Conservation (phyloP, 2,113 vertebrate species). For the Menura novaehollandiae region DNA sequence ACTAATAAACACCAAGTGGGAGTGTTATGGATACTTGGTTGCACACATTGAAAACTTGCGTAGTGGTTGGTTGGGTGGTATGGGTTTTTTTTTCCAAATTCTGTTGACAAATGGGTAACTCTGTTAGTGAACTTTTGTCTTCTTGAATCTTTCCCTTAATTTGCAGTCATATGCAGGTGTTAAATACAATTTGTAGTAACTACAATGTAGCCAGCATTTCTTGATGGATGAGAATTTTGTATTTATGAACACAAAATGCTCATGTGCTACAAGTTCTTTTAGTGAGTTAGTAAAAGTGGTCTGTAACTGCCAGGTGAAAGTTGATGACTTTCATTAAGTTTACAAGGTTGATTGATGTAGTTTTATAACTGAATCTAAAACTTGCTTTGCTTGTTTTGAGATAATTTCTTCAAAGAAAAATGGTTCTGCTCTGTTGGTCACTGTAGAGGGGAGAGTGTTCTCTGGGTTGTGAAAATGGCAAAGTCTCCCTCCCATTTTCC, state of each 20-base stretch:
- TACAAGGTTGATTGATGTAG: background rate
- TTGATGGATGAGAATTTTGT: background rate
- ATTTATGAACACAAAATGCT: background rate
- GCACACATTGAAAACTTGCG: background rate
- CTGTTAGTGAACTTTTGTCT: background rate
- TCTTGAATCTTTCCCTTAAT: background rate
- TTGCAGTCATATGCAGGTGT: accelerated
- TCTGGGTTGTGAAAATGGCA: background rate
- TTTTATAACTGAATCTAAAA: background rate
- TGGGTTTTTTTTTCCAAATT: background rate
- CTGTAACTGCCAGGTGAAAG: background rate
- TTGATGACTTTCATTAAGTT: background rate
- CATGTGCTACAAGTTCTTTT: background rate
- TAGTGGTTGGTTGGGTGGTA: background rate
- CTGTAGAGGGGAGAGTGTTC: background rate
- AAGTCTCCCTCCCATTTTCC: background rate
- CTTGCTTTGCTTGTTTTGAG: background rate
- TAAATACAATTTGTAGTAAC: background rate
- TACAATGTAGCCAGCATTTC: background rate
- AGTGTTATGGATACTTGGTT: background rate
- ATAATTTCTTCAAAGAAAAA: background rate
- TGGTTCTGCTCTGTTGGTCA: background rate
- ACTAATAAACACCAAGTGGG: background rate
- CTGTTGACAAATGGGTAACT: background rate
- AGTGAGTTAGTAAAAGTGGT: background rate